Evolutionary conservation across 1,140 invertebrate genomes (phyloP).

Genomic region (Drosophila burlai): DNA sequence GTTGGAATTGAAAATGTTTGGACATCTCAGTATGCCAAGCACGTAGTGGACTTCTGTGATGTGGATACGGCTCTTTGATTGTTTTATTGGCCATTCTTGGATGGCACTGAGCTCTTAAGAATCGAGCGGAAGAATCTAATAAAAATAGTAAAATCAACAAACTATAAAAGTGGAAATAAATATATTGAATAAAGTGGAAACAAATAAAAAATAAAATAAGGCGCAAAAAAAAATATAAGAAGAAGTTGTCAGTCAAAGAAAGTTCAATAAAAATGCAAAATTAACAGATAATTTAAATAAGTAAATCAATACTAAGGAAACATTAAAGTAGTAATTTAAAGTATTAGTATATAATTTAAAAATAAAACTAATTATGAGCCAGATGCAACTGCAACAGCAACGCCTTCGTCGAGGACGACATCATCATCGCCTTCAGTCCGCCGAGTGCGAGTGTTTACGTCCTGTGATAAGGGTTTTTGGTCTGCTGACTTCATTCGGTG

Average conservation of each 20-base stretch:
- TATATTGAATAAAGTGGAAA: background rate
- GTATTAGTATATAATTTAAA: background rate
- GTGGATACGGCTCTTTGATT: slow-evolving; percentile 45
- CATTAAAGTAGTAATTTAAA: background rate
- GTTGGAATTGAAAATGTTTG: slow-evolving; percentile 31
- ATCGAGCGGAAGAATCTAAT: background rate
- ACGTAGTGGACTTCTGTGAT: slow-evolving; percentile 46
- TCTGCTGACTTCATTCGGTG: slow-evolving; percentile 83
- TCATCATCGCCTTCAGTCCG: slow-evolving; percentile 68
- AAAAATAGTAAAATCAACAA: background rate
- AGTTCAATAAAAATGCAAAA: background rate
- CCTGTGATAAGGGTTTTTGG: slow-evolving; percentile 84
- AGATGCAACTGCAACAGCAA: slow-evolving; percentile 65
- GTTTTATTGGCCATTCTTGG: slow-evolving; percentile 57
- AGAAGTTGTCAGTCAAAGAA: background rate
- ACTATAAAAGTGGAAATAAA: background rate
- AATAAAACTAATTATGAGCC: slow-evolving; percentile 46
- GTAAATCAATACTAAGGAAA: too few species aligned
- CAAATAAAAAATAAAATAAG: background rate
- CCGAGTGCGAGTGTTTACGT: slow-evolving; percentile 79
- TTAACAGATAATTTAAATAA: background rate
- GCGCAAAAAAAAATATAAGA: background rate
- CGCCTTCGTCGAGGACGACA: slow-evolving; percentile 55
- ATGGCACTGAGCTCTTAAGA: background rate
- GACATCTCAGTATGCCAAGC: slow-evolving; percentile 28